These are phyloP conservation scores for Ceratoteleas bidentatus DNA, from an alignment of 1,140 invertebrate genomes.

Conservation along the genomic window DNA sequence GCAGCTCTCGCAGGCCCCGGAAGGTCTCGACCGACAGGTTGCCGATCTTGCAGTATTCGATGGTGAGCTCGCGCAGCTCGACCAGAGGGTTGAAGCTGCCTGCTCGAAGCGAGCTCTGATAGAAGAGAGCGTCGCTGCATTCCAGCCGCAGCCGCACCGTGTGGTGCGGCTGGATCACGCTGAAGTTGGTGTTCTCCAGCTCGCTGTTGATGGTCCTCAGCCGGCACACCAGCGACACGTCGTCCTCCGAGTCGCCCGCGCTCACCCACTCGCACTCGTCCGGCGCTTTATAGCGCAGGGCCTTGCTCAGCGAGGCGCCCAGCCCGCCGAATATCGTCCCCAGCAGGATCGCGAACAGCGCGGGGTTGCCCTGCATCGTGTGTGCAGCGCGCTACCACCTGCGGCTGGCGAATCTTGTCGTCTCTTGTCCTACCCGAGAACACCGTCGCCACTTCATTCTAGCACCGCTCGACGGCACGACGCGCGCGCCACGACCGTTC, in stretches of 20 bases:
- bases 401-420: too few relatives aligned
- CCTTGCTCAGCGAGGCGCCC: slow-evolving; percentile 86
- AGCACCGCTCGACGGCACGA: too few relatives aligned
- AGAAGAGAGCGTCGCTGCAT: slow-evolving; percentile 92
- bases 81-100: slow-evolving; percentile 91
- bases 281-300: slow-evolving; percentile 89
- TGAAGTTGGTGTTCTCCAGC: slow-evolving; percentile 94
- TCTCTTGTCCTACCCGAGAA: too few relatives aligned
- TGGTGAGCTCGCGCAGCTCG: slow-evolving; percentile 90
- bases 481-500: too few relatives aligned
- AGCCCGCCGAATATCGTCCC: slow-evolving; percentile 86
- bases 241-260: slow-evolving; percentile 84
- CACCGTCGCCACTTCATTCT: too few relatives aligned
- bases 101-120: slow-evolving; percentile 91
- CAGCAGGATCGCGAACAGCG: too few relatives aligned
- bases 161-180: slow-evolving; percentile 92
- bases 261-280: slow-evolving; percentile 92
- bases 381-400: too few relatives aligned
- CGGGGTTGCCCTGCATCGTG: too few relatives aligned
- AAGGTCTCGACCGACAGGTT: slow-evolving; percentile 93
- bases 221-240: slow-evolving; percentile 90
- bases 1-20: slow-evolving; percentile 88
- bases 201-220: slow-evolving; percentile 93
- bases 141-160: slow-evolving; percentile 90
- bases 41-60: slow-evolving; percentile 95